These are phyloP conservation scores for Metacarcinus magister DNA, from an alignment of 2,888 invertebrate genomes.

Conservation along the genomic window DNA sequence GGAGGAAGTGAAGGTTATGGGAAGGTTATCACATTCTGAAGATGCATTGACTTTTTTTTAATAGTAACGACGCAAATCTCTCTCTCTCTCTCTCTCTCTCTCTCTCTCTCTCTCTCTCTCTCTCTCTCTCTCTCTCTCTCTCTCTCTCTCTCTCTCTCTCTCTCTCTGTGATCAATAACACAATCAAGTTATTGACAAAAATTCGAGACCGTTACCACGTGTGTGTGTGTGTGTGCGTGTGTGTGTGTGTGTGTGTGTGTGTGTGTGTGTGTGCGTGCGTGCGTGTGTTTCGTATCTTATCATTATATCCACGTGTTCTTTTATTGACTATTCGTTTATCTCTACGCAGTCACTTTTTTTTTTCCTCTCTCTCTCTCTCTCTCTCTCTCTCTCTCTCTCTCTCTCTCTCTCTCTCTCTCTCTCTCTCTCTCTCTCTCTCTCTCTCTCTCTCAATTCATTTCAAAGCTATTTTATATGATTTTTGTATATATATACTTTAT, in stretches of 20 bases:
- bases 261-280: not conserved
- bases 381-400: conserved; percentile 51
- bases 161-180: no score
- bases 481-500: no score
- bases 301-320: not conserved
- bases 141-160: not conserved
- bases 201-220: not conserved
- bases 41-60: no score
- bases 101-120: conserved; percentile 28
- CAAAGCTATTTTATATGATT: no score
- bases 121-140: not conserved
- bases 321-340: not conserved
- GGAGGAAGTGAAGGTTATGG: not conserved
- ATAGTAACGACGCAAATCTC: no score
- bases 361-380: conserved; percentile 49
- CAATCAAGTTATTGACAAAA: not conserved
- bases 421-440: conserved; percentile 18
- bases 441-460: no score
- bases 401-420: conserved; percentile 59
- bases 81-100: no score
- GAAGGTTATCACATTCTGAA: not conserved
- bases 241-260: conserved; percentile 8
- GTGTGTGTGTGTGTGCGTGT: not conserved
- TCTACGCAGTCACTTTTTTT: not conserved
- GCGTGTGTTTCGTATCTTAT: not conserved